phyloP scores from a whole-genome alignment of 2,113 vertebrate genomes.

The Trichechus manatus region DNA sequence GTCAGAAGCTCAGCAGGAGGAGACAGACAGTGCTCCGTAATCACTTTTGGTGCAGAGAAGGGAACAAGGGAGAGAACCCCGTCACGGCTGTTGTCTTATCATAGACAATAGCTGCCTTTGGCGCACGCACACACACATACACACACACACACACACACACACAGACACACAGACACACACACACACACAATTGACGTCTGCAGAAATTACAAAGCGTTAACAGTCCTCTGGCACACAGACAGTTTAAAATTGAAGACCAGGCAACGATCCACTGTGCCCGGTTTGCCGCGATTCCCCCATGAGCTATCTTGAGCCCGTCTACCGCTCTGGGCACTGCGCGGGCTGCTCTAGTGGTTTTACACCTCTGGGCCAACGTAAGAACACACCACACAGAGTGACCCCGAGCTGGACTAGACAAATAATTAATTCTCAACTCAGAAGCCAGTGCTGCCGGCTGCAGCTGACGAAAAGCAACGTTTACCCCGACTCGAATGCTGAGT shows the following conservation, averaged over 20 bases:
- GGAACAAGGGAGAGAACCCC: not conserved
- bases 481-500: not conserved
- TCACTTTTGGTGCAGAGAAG: not conserved
- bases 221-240: not conserved
- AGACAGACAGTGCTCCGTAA: not conserved
- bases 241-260: conserved; percentile 39
- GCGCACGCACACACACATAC: not conserved
- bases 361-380: conserved; percentile 37
- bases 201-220: not conserved
- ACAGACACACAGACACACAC: not conserved
- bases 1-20: not conserved
- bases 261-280: not conserved
- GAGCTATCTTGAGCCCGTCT: not conserved
- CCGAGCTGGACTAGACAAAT: conserved; percentile 59
- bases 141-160: not conserved
- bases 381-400: not conserved
- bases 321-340: not conserved
- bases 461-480: conserved; percentile 56
- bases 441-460: conserved; percentile 21
- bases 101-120: not conserved
- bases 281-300: conserved; percentile 17
- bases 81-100: not conserved
- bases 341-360: not conserved
- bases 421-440: conserved; percentile 73
- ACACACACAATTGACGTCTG: not conserved